A percentile compares a stretch with the other conserved stretches of the same genome.
These are phyloP conservation scores for Euwallacea fornicatus DNA, from an alignment of 1,140 invertebrate genomes.

Conservation along the genomic window DNA sequence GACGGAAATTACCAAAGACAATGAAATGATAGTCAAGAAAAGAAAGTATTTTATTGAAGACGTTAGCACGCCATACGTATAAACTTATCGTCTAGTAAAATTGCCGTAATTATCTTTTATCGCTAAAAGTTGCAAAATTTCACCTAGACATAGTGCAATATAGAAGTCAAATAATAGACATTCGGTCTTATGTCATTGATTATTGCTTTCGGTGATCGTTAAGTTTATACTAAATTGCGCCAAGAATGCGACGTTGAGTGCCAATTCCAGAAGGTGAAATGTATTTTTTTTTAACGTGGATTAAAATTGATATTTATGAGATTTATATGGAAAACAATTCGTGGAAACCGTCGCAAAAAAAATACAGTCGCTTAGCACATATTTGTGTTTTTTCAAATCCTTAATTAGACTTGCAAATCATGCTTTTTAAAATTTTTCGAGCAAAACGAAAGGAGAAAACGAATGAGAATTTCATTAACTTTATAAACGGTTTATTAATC, in stretches of 20 bases:
- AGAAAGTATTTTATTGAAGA: slow-evolving; percentile 10
- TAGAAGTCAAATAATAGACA: background rate
- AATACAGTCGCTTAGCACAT: too few species aligned
- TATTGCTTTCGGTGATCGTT: slow-evolving; percentile 8
- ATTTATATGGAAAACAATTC: too few species aligned
- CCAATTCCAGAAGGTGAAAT: too few species aligned
- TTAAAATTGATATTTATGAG: too few species aligned
- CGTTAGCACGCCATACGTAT: background rate
- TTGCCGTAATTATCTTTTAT: slow-evolving; percentile 23
- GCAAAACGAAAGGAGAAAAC: too few species aligned
- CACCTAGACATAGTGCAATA: slow-evolving; percentile 9
- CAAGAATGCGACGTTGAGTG: background rate
- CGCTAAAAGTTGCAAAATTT: slow-evolving; percentile 21
- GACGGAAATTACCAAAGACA: slow-evolving; percentile 9
- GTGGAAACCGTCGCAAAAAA: too few species aligned
- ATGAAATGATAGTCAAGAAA: slow-evolving; percentile 7
- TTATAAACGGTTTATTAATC: too few species aligned
- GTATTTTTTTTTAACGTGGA: too few species aligned
- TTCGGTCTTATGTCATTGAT: slow-evolving; percentile 12
- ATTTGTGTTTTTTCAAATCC: too few species aligned
- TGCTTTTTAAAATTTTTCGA: too few species aligned
- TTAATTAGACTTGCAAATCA: too few species aligned
- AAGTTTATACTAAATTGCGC: background rate
- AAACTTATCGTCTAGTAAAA: slow-evolving; percentile 17
- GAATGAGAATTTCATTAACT: too few species aligned